A percentile compares a stretch with the other conserved stretches of the same genome.
phyloP scores from a whole-genome alignment of 2,113 vertebrate species.

The Brienomyrus longianalis region DNA sequence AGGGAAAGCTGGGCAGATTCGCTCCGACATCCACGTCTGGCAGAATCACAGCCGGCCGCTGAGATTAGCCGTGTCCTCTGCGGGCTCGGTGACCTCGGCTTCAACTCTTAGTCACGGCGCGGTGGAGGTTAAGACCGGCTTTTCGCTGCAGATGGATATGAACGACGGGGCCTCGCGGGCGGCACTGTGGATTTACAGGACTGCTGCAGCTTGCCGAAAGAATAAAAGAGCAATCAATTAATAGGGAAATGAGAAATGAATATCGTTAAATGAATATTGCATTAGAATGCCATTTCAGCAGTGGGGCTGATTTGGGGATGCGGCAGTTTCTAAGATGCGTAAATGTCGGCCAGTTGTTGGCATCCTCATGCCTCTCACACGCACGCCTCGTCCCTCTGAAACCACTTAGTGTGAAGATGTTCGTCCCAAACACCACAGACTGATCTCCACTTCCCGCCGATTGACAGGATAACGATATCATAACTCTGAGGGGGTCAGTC shows the following conservation, averaged over 20 bases:
- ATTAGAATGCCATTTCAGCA: background rate
- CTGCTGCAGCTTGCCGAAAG: too few relatives aligned
- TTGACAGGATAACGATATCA: background rate
- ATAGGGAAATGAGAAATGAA: background rate
- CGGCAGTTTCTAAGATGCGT: background rate
- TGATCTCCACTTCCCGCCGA: background rate
- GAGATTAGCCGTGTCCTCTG: background rate
- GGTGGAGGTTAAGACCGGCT: background rate
- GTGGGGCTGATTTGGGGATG: background rate
- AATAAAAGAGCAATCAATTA: background rate
- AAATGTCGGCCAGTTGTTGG: background rate
- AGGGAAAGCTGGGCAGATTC: background rate
- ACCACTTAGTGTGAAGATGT: slow-evolving; percentile 15
- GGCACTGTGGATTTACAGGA: background rate
- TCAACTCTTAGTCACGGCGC: background rate
- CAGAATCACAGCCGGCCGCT: background rate
- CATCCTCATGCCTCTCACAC: background rate
- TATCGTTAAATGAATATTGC: background rate
- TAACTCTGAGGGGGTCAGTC: background rate
- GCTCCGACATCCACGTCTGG: background rate
- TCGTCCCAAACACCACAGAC: background rate
- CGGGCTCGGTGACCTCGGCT: background rate
- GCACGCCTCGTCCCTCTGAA: background rate
- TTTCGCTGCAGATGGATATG: background rate
- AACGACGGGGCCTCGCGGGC: background rate